A percentile compares a stretch with the other conserved stretches of the same genome.
phyloP scores from a whole-genome alignment of 2,888 invertebrate genomes.

The Clepsis dumicolana region DNA sequence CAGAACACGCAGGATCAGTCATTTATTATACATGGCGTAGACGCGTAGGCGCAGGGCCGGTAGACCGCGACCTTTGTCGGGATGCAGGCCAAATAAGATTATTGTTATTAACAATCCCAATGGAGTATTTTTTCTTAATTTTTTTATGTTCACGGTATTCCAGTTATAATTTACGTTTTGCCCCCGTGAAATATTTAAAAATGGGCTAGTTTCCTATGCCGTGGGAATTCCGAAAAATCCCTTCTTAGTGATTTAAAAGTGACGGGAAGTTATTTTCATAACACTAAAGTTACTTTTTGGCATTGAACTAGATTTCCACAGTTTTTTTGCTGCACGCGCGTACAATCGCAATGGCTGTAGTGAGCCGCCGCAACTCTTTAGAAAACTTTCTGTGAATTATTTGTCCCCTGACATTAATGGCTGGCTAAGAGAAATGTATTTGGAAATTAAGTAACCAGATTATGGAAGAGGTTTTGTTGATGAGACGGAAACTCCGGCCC shows the following conservation, averaged over 20 bases:
- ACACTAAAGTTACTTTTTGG: background rate
- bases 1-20: slow-evolving; percentile 67
- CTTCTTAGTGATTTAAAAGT: no score
- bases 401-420: slow-evolving; percentile 73
- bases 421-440: slow-evolving; percentile 74
- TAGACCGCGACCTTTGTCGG: background rate
- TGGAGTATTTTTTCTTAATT: no score
- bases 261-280: slow-evolving; percentile 4
- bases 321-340: slow-evolving; percentile 12
- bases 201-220: no score
- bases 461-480: slow-evolving; percentile 73
- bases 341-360: slow-evolving; percentile 6
- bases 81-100: slow-evolving; percentile 1
- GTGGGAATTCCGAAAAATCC: no score
- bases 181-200: no score
- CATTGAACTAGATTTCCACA: background rate
- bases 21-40: slow-evolving; percentile 71
- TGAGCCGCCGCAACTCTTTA: slow-evolving; percentile 42
- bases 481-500: slow-evolving; percentile 67
- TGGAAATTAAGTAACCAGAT: slow-evolving; percentile 77
- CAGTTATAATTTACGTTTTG: no score
- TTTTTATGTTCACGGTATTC: no score
- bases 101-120: background rate
- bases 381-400: slow-evolving; percentile 71
- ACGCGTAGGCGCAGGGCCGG: slow-evolving; percentile 44